Base-by-base conservation (phyloP, 1,140 invertebrate species). In the Homalodisca vitripennis region DNA sequence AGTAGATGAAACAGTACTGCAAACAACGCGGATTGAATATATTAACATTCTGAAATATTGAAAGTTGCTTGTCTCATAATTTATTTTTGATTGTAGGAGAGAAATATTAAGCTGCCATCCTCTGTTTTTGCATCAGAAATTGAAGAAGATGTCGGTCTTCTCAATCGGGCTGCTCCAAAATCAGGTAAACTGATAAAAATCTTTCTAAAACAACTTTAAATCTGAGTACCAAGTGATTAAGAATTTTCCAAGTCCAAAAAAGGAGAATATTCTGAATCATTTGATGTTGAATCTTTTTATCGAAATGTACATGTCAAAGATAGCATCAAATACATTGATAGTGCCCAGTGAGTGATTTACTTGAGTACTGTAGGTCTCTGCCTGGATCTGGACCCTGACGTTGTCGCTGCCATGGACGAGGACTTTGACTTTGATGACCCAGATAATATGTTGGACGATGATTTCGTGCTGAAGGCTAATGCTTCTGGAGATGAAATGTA, bases 401-500 rank as follows among this genome's bases (percentile, higher is more conserved):
- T 99, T 55, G 88, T 97, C 0, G 95, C 93, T 57, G 94, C 93
- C 1, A 83, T 98, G 78, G 95, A 98, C 80, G 94, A 95, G 72
- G 95, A 97, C 81, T 95, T 93, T 81, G 86, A 96, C 78, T 93
- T 83, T 79, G 86, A 91, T 53, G 85, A 96, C 82, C 89, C 90
- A 26, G 86, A 92, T 0, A 94, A 95, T 82, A 73, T 89, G 68
- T 78, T 98, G 0, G 95, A 98, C 75, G 95, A 97, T 80, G 89
- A 98, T 83, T 98, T 98, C 78, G 88, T 98, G 20, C 80, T 88
- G 75, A 76, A 93, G 66, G 92, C 92, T 24, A 89, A 92, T 84
- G 88, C 55, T 12, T 60, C 55, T 26, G 55, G 55, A 27, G 55
- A 60, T 60, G 55, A 60, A 27, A 27, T 27, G 55, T 60, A 60